Evolutionary conservation across 2,888 invertebrate genomes (phyloP).

Genomic region (Dicroscelio sp.): DNA sequence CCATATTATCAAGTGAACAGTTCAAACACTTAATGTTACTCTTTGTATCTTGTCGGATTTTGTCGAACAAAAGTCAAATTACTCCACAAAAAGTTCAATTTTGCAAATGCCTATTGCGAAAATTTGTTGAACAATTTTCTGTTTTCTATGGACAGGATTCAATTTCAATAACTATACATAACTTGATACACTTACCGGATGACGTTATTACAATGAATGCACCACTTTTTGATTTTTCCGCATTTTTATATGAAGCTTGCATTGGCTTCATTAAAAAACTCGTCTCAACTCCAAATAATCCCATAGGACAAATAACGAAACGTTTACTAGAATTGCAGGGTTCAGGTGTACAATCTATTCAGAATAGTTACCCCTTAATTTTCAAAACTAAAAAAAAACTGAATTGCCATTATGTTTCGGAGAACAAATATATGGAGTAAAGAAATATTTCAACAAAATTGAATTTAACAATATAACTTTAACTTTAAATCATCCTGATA

Average conservation of each 20-base stretch:
- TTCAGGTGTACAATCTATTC: neutral
- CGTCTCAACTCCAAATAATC: neutral
- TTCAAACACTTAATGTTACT: conserved; percentile 1
- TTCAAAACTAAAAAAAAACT: neutral
- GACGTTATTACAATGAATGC: neutral
- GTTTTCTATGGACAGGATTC: neutral
- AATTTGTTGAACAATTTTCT: neutral
- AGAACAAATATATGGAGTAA: neutral
- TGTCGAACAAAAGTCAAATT: neutral
- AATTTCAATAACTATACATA: neutral
- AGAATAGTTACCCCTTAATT: neutral
- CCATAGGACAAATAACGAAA: conserved; percentile 7
- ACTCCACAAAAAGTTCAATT: neutral
- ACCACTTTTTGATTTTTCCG: neutral
- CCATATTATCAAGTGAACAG: neutral
- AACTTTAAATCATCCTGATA: neutral
- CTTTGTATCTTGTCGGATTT: neutral
- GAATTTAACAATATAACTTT: neutral
- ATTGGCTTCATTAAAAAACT: neutral
- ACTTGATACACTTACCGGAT: neutral
- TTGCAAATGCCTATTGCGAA: neutral
- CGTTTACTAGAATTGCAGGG: neutral
- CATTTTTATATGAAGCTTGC: conserved; percentile 2
- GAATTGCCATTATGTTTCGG: neutral
- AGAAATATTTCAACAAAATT: neutral